phyloP scores from a whole-genome alignment of 1,140 invertebrate genomes.

The Pteromalus puparum region DNA sequence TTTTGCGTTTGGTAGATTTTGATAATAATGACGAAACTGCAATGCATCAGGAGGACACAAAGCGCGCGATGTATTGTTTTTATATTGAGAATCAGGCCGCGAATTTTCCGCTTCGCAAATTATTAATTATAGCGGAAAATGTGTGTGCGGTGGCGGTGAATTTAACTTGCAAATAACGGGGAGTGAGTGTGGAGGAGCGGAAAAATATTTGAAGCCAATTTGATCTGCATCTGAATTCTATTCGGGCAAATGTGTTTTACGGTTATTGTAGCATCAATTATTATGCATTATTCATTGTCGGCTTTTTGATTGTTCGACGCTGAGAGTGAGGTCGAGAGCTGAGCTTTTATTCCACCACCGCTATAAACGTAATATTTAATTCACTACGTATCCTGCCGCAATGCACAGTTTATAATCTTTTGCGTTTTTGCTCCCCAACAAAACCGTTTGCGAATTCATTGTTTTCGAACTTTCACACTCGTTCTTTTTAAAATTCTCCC shows the following conservation, averaged over 20 bases:
- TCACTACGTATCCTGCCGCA: background rate
- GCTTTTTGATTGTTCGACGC: background rate
- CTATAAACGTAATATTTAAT: background rate
- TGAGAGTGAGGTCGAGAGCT: no score
- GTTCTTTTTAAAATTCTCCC: no score
- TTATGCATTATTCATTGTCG: slow-evolving; percentile 17
- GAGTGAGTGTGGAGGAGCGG: background rate
- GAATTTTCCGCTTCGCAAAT: slow-evolving; percentile 15
- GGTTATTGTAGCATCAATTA: background rate
- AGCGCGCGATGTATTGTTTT: background rate
- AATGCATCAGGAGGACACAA: background rate
- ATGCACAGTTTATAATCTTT: no score
- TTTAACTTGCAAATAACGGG: slow-evolving; percentile 24
- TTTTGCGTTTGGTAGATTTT: background rate
- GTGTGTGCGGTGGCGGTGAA: background rate
- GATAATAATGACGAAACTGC: background rate
- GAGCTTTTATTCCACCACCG: background rate
- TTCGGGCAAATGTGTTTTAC: background rate
- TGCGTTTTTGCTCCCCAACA: background rate
- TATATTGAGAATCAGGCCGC: background rate
- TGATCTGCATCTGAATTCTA: slow-evolving; percentile 25
- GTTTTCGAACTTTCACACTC: no score
- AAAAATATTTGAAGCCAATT: slow-evolving; percentile 28
- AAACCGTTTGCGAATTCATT: no score
- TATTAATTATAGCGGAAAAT: slow-evolving; percentile 34